A percentile compares a stretch with the other conserved stretches of the same genome.
Evolutionary conservation across 1,140 invertebrate genomes (phyloP).

Genomic region (Trachymyrmex septentrionalis): DNA sequence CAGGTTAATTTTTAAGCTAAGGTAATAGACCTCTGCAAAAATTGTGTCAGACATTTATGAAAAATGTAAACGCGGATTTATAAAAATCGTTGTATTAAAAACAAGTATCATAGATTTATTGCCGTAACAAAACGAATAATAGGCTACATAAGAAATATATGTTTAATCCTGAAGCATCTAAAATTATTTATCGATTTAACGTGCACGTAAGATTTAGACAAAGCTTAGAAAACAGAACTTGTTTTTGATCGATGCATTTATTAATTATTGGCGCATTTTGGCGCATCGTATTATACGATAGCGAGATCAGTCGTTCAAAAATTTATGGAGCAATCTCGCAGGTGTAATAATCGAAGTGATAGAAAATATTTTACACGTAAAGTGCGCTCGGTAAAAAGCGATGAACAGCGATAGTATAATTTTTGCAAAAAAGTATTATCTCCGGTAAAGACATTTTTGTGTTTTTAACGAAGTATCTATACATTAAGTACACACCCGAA

Average conservation of each 20-base stretch:
- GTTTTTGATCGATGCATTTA: background rate
- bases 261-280: constrained; percentile 6
- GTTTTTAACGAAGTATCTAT: background rate
- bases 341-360: constrained; percentile 23
- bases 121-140: too few species aligned
- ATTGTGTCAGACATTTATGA: background rate
- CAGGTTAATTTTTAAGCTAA: constrained; percentile 5
- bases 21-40: background rate
- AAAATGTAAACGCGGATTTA: background rate
- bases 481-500: background rate
- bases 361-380: constrained; percentile 9
- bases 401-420: background rate
- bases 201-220: background rate
- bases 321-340: constrained; percentile 12
- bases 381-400: background rate
- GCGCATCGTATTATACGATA: background rate
- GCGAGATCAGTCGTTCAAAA: constrained; percentile 19
- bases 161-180: background rate
- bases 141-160: background rate
- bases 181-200: background rate
- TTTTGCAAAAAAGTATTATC: background rate
- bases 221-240: background rate
- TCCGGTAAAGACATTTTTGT: background rate
- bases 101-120: background rate
- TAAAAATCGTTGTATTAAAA: background rate